Evolutionary conservation across 2,113 vertebrate genomes (phyloP), one percentile per base, ranked within the genome.

Genomic region (Sialia sialis): DNA sequence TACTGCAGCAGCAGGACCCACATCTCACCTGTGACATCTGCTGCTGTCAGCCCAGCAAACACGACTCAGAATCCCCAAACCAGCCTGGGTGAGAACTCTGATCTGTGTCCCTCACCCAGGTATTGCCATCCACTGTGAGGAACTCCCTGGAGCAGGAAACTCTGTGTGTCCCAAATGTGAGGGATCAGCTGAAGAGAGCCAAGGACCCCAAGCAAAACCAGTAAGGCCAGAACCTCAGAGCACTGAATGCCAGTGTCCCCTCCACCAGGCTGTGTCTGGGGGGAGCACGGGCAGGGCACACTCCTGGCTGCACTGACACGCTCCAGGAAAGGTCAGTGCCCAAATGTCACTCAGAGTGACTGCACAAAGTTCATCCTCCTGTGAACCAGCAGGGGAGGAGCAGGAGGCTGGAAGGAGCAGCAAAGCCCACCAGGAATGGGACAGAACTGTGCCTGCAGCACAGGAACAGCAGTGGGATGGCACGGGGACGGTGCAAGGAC

Each of bases 81-180:
- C 48, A 49, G 46, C 46, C 11, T 11, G 52, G 44, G 25, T 11
- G 48, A 34, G 46, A 79, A 22, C 2, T 27, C 80, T 90, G 10
- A 29, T 11, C 48, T 44, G 21, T 3, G 20, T 32, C n/a, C 39
- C 68, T 51, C 39, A 54, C 1, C 39, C 22, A 13, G 0, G 10
- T 4, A 10, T 4, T 39, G 32, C 54, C 30, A 29, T 3, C 36
- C n/a, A 48, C 8, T 8, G 55, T 1, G 6, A 93, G 39, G 36
- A 48, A 30, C 39, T 16, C 46, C 67, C 75, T 69, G 59, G 25
- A 20, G 32, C 43, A 73, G 20, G 36, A 66, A 39, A 3, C 51
- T 38, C 36, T 43, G 18, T 2, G 54, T 34, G 14, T 5, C 30
- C 55, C 27, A 44, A 64, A 36, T 0, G 0, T 0, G n/a, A 64